A percentile compares a stretch with the other conserved stretches of the same genome.
These are phyloP conservation scores for Pseudomyrmex dendroicus DNA, from an alignment of 1,140 invertebrate species.

Conservation along the genomic window DNA sequence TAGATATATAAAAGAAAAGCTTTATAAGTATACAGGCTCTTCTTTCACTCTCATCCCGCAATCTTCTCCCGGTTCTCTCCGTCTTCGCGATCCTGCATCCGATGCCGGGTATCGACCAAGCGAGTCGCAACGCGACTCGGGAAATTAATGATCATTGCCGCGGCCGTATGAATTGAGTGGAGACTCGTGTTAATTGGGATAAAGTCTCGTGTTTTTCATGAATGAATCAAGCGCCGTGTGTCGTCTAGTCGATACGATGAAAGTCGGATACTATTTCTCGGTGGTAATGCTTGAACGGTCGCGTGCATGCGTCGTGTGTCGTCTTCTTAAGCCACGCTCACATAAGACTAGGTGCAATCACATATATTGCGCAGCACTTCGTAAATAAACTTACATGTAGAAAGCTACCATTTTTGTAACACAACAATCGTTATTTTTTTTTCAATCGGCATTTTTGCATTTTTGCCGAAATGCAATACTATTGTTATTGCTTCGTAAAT, in stretches of 20 bases:
- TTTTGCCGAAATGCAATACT: too few species aligned
- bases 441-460: too few species aligned
- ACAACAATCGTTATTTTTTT: neutral
- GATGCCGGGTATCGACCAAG: conserved; percentile 48
- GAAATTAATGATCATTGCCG: conserved; percentile 71
- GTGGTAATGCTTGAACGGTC: conserved; percentile 27
- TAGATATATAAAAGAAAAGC: neutral
- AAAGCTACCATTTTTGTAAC: neutral
- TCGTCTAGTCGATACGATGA: conserved; percentile 66
- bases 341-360: neutral
- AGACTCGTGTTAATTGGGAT: conserved; percentile 80
- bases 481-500: too few species aligned
- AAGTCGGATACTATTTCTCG: conserved; percentile 36
- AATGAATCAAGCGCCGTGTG: conserved; percentile 73
- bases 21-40: conserved; percentile 37
- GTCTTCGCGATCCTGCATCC: neutral
- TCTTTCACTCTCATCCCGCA: conserved; percentile 7
- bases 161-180: conserved; percentile 71
- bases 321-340: conserved; percentile 27
- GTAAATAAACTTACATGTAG: neutral
- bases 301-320: neutral
- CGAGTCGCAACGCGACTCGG: conserved; percentile 44
- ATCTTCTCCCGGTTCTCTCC: neutral
- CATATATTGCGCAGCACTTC: neutral
- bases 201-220: conserved; percentile 79